These are phyloP conservation scores for Drosophila silvestris DNA, from an alignment of 2,888 invertebrate genomes.

Conservation along the genomic window DNA sequence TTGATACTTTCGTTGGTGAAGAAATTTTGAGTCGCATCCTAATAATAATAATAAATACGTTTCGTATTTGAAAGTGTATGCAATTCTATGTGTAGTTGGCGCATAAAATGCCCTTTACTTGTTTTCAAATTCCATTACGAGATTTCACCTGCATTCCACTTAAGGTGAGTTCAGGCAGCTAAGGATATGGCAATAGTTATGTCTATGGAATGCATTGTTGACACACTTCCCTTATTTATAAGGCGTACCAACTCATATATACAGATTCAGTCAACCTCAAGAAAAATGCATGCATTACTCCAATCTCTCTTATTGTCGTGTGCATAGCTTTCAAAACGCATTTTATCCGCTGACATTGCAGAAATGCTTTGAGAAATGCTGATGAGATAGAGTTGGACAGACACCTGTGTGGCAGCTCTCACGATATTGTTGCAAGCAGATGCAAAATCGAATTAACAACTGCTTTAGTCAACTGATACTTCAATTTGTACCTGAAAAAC, in stretches of 20 bases:
- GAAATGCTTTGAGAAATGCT: slow-evolving; percentile 43
- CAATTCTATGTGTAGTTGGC: background rate
- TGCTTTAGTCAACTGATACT: background rate
- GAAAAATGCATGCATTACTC: slow-evolving; percentile 53
- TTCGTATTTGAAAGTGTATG: slow-evolving; percentile 23
- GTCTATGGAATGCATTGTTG: slow-evolving; percentile 71
- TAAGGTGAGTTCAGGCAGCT: slow-evolving; percentile 44
- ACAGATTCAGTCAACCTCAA: slow-evolving; percentile 51
- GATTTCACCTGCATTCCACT: slow-evolving; percentile 47
- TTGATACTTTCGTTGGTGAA: no score
- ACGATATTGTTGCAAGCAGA: slow-evolving; percentile 22
- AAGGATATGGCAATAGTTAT: slow-evolving; percentile 19
- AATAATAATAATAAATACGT: background rate
- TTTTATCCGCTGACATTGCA: slow-evolving; percentile 64
- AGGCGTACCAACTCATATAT: slow-evolving; percentile 67
- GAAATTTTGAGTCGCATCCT: background rate
- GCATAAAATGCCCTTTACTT: slow-evolving; percentile 12
- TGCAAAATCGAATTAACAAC: slow-evolving; percentile 33
- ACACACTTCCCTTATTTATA: slow-evolving; percentile 76
- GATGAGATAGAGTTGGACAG: slow-evolving; percentile 10
- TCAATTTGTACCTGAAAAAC: background rate
- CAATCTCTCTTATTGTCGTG: slow-evolving; percentile 12
- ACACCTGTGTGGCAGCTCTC: slow-evolving; percentile 19
- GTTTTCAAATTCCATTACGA: slow-evolving; percentile 39
- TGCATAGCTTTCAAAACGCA: slow-evolving; percentile 36